Percentiles rank a stretch among this genome's conserved stretches.
phyloP scores from a whole-genome alignment of 2,888 invertebrate genomes.

The Drosophila incognita region DNA sequence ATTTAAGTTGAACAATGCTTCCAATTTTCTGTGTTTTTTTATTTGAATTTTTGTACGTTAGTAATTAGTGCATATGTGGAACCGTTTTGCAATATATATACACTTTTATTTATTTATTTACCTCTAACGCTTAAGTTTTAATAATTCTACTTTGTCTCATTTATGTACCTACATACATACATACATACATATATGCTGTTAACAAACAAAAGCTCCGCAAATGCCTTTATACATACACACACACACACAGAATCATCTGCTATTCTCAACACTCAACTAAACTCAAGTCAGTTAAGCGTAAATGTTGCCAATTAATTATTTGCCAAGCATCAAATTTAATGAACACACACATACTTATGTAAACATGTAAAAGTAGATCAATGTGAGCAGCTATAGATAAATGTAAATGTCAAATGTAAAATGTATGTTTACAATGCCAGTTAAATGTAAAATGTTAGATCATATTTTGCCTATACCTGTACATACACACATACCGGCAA shows the following conservation, averaged over 20 bases:
- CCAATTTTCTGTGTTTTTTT: conserved; percentile 65
- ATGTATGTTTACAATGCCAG: neutral
- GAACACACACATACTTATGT: neutral
- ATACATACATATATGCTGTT: neutral
- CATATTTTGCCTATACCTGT: neutral
- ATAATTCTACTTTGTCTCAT: neutral
- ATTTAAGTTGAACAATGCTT: conserved; percentile 56
- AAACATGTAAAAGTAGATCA: neutral
- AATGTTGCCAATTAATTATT: neutral
- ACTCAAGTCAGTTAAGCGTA: neutral
- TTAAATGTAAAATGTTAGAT: neutral
- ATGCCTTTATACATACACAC: conserved; percentile 4
- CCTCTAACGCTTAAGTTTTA: conserved; percentile 23
- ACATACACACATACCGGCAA: neutral
- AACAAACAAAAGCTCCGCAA: neutral
- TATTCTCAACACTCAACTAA: neutral
- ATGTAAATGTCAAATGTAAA: neutral
- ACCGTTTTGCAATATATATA: conserved; percentile 61
- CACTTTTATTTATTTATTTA: conserved; percentile 60
- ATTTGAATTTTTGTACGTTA: conserved; percentile 31
- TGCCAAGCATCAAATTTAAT: neutral
- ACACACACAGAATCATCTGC: neutral
- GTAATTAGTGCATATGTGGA: conserved; percentile 33
- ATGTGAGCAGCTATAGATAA: neutral
- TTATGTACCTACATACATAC: conserved; percentile 5